A percentile compares a stretch with the other conserved stretches of the same genome.
phyloP scores from a whole-genome alignment of 2,797 vertebrate species.

The Sciurus vulgaris region DNA sequence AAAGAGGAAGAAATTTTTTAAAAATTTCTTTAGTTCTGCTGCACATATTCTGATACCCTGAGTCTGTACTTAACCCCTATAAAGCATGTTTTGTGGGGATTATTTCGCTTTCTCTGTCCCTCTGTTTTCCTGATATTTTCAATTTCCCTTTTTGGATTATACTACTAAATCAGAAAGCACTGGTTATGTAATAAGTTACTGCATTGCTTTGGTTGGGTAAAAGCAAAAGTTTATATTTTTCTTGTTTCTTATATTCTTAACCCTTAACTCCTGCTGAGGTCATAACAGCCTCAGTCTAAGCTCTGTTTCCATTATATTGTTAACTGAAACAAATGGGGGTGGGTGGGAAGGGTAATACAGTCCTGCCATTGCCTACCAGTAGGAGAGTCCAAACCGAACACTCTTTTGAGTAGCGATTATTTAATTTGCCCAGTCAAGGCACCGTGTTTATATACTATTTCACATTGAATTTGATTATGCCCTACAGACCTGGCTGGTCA shows the following conservation, averaged over 20 bases:
- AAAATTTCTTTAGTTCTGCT: conserved; percentile 76
- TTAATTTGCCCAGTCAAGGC: conserved; percentile 92
- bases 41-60: conserved; percentile 81
- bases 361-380: conserved; percentile 92
- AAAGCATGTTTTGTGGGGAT: conserved; percentile 59
- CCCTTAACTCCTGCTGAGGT: conserved; percentile 89
- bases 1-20: conserved; percentile 24
- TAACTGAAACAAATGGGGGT: conserved; percentile 86
- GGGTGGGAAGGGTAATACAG: conserved; percentile 85
- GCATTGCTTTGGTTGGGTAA: conserved; percentile 92
- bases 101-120: conserved; percentile 42
- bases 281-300: conserved; percentile 88
- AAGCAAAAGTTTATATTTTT: conserved; percentile 90
- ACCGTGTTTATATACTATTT: conserved; percentile 93
- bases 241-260: conserved; percentile 88
- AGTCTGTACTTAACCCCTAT: conserved; percentile 3
- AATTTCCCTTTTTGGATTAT: conserved; percentile 82
- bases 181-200: conserved; percentile 93
- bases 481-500: conserved; percentile 92
- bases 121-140: conserved; percentile 72
- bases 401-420: conserved; percentile 91
- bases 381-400: conserved; percentile 92
- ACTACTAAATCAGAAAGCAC: conserved; percentile 89
- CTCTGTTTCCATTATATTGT: conserved; percentile 89
- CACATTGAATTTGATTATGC: conserved; percentile 94